Evolutionary conservation across 2,113 vertebrate species (phyloP), one percentile per base, ranked within the genome.

Genomic region (Neopipo cinnamomea): DNA sequence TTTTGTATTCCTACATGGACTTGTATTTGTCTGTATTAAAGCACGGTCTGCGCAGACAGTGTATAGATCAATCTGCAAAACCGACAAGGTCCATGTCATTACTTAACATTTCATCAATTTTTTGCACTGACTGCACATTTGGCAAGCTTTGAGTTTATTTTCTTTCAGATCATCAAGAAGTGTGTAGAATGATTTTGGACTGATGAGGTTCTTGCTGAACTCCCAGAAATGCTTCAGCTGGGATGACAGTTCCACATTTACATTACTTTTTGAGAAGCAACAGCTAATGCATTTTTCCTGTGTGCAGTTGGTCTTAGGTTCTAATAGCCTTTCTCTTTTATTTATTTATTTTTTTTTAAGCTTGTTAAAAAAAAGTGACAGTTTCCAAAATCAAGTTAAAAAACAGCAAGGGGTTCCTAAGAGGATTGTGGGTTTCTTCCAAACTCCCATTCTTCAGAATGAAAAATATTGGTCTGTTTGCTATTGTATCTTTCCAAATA

Each of bases 51-150:
- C 49, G 89, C 53, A 55, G 76, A 6, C 49, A 58, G 52, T 1
- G 10, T 33, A n/a, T 9, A 74, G 75, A 95, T 95, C 91, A 77
- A 46, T 88, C 83, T 88, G 42, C 68, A 77, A 21, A 58, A 33
- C 80, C 0, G 17, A 71, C 94, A 88, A 80, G 71, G 79, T 88
- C 72, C 19, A 0, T 97, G 91, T 82, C 61, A 17, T 71, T 78
- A n/a, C 52, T 95, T 90, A 86, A 80, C 73, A 22, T 95, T 94
- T 91, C 76, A 78, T 95, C 73, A 23, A 16, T 47, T 91, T 91
- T 85, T 65, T 66, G 50, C 0, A 0, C 65, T 1, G n/a, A 63
- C 93, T 91, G 65, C 89, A 78, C 7, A 61, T 89, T 50, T 71
- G 83, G 55, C 65, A 71, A 63, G 61, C 88, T 68, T 67, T 8